Percentiles rank a stretch among this genome's conserved stretches.
phyloP scores from a whole-genome alignment of 37 sponge, comb jelly and placozoan genomes.

The Axinella damicornis region DNA sequence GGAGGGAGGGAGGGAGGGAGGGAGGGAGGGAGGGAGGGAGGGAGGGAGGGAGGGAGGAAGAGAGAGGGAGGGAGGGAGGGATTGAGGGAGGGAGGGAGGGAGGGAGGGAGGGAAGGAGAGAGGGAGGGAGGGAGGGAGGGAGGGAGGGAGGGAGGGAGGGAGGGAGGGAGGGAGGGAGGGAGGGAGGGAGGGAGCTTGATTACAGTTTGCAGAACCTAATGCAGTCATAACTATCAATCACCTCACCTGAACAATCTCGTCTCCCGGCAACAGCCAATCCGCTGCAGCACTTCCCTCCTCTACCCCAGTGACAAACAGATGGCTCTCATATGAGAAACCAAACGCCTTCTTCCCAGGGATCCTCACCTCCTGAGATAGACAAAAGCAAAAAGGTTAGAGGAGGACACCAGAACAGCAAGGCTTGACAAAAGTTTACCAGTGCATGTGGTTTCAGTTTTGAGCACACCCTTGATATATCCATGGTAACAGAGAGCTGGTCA shows the following conservation, averaged over 20 bases:
- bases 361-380: conserved; percentile 24
- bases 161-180: too few species aligned
- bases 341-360: conserved; percentile 57
- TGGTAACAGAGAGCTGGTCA: conserved; percentile 32
- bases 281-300: conserved; percentile 21
- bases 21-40: too few species aligned
- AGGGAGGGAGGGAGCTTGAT: too few species aligned
- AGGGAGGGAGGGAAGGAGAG: not conserved
- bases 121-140: too few species aligned
- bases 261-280: conserved; percentile 25
- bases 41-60: not conserved
- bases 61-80: not conserved
- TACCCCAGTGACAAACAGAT: conserved; percentile 38
- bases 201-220: too few species aligned
- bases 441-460: conserved; percentile 29
- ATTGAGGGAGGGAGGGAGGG: not conserved
- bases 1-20: not conserved
- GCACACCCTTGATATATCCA: conserved; percentile 37
- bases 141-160: too few species aligned
- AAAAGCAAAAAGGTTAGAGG: too few species aligned
- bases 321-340: conserved; percentile 49
- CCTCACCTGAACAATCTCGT: conserved; percentile 56
- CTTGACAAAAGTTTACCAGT: conserved; percentile 7
- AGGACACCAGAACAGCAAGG: too few species aligned
- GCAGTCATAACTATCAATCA: too few species aligned